Conservation (phyloP, 2,888 invertebrate genomes). For the Cerastis leucographa region DNA sequence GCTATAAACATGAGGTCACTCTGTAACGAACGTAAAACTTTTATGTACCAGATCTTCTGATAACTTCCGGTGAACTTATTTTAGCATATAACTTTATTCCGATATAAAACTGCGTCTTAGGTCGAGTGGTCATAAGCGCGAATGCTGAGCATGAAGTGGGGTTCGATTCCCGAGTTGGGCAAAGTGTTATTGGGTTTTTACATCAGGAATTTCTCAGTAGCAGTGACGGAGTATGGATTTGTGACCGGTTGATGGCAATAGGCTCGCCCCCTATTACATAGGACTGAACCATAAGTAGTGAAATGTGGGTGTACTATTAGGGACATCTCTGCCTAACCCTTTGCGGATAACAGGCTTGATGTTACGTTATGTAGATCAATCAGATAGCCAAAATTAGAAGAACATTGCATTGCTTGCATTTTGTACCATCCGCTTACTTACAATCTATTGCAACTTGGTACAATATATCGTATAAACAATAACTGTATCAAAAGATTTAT, state of each 20-base stretch:
- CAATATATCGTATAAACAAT: neutral
- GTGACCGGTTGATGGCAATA: neutral
- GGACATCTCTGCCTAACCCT: neutral
- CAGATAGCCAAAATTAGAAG: neutral
- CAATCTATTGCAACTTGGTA: neutral
- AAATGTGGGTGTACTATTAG: neutral
- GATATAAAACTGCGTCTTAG: neutral
- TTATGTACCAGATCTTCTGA: slow-evolving; percentile 11
- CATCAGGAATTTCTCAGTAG: neutral
- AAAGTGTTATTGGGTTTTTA: neutral
- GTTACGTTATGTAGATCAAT: neutral
- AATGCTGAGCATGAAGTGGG: neutral
- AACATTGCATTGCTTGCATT: no score
- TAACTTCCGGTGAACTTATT: slow-evolving; percentile 7
- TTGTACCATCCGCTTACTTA: neutral
- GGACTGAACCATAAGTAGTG: neutral
- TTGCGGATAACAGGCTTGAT: neutral
- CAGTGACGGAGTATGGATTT: neutral
- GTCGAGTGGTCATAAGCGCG: neutral
- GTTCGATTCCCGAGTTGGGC: neutral
- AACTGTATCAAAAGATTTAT: neutral
- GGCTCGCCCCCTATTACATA: neutral
- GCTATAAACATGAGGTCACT: slow-evolving; percentile 28
- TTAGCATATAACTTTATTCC: neutral
- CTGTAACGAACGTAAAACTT: slow-evolving; percentile 9